Evolutionary conservation across 2,113 vertebrate species (phyloP).

Genomic region (Crypturellus undulatus): DNA sequence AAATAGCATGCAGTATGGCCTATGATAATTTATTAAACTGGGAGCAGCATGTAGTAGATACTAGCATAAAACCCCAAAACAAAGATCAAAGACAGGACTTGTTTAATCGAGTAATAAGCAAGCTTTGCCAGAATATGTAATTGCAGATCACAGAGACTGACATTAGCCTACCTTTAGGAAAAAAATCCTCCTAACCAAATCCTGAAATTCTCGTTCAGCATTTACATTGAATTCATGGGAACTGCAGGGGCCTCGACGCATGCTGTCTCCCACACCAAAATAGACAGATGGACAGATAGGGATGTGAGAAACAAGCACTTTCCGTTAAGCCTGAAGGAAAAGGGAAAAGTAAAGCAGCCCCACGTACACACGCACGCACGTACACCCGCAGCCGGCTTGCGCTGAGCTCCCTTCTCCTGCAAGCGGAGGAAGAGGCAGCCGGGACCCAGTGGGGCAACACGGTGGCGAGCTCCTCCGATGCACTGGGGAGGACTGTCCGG

Average conservation of each 20-base stretch:
- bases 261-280: constrained; percentile 48
- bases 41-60: not conserved
- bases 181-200: not conserved
- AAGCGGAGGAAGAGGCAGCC: accelerated
- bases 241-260: not conserved
- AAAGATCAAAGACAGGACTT: not conserved
- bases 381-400: not conserved
- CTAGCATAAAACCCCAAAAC: not conserved
- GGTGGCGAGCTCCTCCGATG: not conserved
- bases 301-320: constrained; percentile 46
- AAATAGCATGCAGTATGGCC: not conserved
- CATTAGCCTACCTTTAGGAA: constrained; percentile 14
- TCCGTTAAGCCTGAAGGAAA: not conserved
- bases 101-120: not conserved
- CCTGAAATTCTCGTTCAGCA: constrained; percentile 47
- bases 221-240: constrained; percentile 50
- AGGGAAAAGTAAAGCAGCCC: not conserved
- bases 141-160: not conserved
- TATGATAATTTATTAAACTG: not conserved
- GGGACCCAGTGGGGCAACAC: accelerated
- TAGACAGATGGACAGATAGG: constrained; percentile 20
- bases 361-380: not conserved
- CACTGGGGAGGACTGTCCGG: accelerated
- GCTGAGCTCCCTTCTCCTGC: not conserved
- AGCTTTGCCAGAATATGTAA: constrained; percentile 13